Evolutionary conservation across 2,113 vertebrate species (phyloP), one percentile per base, ranked within the genome.

Genomic region (Nymphicus hollandicus): DNA sequence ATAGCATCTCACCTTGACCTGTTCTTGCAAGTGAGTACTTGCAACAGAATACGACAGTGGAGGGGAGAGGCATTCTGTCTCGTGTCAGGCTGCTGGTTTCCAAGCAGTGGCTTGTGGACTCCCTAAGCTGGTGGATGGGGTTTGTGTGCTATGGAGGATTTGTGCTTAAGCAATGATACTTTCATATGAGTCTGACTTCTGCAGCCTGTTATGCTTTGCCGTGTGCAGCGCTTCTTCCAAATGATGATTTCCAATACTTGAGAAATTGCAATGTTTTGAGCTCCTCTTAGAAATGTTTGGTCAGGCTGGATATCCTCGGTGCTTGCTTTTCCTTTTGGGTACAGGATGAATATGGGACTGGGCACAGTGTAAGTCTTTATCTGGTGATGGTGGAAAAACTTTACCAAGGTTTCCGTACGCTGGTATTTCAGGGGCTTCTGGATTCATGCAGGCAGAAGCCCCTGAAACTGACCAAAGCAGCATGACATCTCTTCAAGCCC

Each of bases 61-160:
- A n/a, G 7, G 56, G 37, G 37, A 5, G 10, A 7, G 56, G 29
- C 1, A 1, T 46, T 24, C 31, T 5, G 1, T 25, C 9, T 17
- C 0, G 0, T 13, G 19, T 12, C 0, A 3, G 25, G 23, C 37
- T 63, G 13, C 25, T 8, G 20, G 14, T 29, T 29, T 43, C 24
- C 63, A 60, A 53, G 43, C 43, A 2, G 20, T 25, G 73, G 31
- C 50, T 60, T 17, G 12, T 31, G 29, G 12, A 9, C 2, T 50
- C 56, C 41, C 20, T 2, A 7, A 23, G 15, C 13, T 1, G 1
- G 3, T 47, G 49, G 20, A 10, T 19, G 35, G 11, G 19, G 11
- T 10, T 12, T 15, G n/a, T 23, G 35, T 33, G 27, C 41, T 29
- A 2, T 2, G 7, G 4, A n/a, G 44, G 44, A 20, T 78, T 61